phyloP scores from a whole-genome alignment of 2,888 invertebrate genomes.

The Nipponacmea schrenckii region DNA sequence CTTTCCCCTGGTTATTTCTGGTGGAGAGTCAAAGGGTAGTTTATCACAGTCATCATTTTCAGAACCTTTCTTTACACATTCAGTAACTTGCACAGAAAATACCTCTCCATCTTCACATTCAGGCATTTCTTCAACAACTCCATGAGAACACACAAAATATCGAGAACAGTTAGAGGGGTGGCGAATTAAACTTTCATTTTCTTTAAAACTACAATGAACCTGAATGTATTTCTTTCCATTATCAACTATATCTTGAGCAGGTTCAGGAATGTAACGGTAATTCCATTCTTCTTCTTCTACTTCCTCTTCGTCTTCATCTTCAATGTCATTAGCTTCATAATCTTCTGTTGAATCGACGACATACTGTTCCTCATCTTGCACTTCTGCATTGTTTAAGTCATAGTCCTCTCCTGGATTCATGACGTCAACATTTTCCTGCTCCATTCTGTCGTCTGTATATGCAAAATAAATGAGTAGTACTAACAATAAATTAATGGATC shows the following conservation, averaged over 20 bases:
- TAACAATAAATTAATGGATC: no score
- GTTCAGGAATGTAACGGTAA: background rate
- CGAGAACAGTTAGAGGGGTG: conserved; percentile 28
- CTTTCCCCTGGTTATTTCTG: background rate
- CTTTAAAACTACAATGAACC: background rate
- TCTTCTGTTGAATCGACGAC: background rate
- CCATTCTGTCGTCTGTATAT: background rate
- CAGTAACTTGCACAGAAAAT: conserved; percentile 18
- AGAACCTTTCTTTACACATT: conserved; percentile 17
- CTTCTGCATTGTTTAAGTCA: background rate
- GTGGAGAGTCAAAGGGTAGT: conserved; percentile 17
- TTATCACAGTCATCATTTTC: conserved; percentile 24
- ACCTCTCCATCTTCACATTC: conserved; percentile 19
- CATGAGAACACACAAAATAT: conserved; percentile 22
- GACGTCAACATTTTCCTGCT: background rate
- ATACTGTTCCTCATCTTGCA: background rate
- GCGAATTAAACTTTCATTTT: conserved; percentile 19
- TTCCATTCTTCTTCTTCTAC: background rate
- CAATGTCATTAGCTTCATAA: background rate
- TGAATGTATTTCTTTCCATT: background rate
- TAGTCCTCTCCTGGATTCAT: background rate
- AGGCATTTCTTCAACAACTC: conserved; percentile 19
- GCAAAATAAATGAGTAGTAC: no score
- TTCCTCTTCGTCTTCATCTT: background rate
- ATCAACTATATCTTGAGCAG: background rate